Evolutionary conservation across 1,140 invertebrate genomes (phyloP), one percentile per base, ranked within the genome.

Genomic region (Megalonaias nervosa): DNA sequence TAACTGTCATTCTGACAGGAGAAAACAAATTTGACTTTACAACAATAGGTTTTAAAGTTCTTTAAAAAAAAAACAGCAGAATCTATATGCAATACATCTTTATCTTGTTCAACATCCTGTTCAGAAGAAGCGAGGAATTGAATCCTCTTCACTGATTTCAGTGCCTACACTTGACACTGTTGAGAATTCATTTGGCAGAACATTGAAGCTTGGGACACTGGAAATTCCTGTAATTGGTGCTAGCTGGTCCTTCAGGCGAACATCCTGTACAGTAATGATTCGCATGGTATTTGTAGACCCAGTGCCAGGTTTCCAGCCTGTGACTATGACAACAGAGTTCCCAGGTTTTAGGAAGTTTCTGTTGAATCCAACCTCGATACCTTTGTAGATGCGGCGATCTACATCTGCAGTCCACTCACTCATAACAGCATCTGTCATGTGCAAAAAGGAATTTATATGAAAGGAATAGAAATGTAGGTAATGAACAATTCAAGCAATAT

Each of bases 321-420:
- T 99, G 48, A 99, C 94, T 31, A 99, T 93, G 23, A 99, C 94
- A 2, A 99, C 94, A n/a, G 95, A 93, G 91, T 99, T 97, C 13
- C 96, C 95, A 59, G 93, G 87, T 84, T 95, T 94, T 79, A 99
- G 92, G 90, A 99, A 98, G 19, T 95, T 95, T 84, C 95, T 94
- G 76, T 93, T 92, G 89, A 97, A 96, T 31, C 97, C 98, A 87
- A 97, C 95, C 78, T 95, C 93, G 72, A 99, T 93, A 57, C 96
- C 98, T 86, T 93, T 94, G 84, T 97, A 94, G 14, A 99, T 97
- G 81, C 98, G 94, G 64, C 93, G 93, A 91, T 99, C 97, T 4
- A 99, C 97, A 91, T 99, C 98, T 86, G 96, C 96, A 78, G 97
- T 91, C 98, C 98, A 99, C 87, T 99, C 84, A 61, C 82, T 82